Evolutionary conservation across 2,888 invertebrate genomes (phyloP), one percentile per base, ranked within the genome.

Genomic region (Criorhina ranunculi): DNA sequence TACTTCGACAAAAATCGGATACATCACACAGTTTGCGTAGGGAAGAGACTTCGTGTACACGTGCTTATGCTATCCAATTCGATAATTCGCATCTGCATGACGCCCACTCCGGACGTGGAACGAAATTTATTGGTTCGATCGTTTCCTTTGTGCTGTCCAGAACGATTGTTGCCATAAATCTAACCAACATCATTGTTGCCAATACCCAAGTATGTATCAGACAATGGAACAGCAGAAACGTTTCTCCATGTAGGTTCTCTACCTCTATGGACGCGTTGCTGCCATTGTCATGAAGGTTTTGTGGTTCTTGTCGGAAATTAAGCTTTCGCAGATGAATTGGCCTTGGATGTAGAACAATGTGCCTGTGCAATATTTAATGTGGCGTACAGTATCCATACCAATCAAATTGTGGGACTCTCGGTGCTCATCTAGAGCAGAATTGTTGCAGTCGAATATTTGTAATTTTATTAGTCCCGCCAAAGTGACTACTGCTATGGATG

Each of bases 271-370:
- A 59, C 7, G 12, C 24, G 29, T 53, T 44, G 33, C 19, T 12
- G 6, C 46, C 37, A 66, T 44, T 73, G 60, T 53, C 72, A 72
- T 40, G 75, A 46, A 49, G 33, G 51, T 66, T 67, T 44, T 67
- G 72, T 79, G 82, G 82, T 78, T 67, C 33, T 72, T 78, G 33
- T 53, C 82, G 82, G 78, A 83, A 83, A 83, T 83, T 79, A 83
- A 83, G 78, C 72, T 72, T 67, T 78, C 73, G 67, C 78, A 78
- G 78, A 72, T 82, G 66, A 78, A 78, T 67, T 66, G 60, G 67
- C 60, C 59, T 64, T 60, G 29, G 66, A 51, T 29, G 17, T 59
- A n/a, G 42, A 35, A 60, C 67, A 60, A 46, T 75, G 67, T 40
- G 49, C 31, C 24, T 59, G 37, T 76, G 42, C 59, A 76, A 60